Evolutionary conservation across 2,888 invertebrate genomes (phyloP).

Genomic region (Cactoblastis cactorum): DNA sequence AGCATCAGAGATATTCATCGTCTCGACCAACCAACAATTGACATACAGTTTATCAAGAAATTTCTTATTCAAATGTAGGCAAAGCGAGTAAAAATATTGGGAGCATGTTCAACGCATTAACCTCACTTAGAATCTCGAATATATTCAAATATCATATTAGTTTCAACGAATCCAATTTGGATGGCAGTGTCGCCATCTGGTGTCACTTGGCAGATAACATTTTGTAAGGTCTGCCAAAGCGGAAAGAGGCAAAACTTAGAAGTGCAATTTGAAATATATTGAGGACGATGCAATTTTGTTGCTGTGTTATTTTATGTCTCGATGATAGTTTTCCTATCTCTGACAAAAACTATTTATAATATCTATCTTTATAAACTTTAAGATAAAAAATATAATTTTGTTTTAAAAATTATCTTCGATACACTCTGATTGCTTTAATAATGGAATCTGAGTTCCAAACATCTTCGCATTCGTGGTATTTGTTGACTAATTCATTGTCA

Average conservation of each 20-base stretch:
- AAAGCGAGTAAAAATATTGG: neutral
- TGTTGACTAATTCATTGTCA: too few relatives aligned
- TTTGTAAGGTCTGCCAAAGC: slow-evolving; percentile 8
- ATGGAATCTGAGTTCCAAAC: too few relatives aligned
- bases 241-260: neutral
- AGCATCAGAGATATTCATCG: neutral
- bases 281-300: neutral
- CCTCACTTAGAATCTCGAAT: neutral
- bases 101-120: neutral
- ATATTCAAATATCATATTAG: slow-evolving; percentile 6
- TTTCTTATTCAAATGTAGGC: neutral
- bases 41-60: neutral
- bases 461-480: too few relatives aligned
- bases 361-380: too few relatives aligned
- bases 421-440: too few relatives aligned
- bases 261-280: slow-evolving; percentile 9
- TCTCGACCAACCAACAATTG: neutral
- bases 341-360: too few relatives aligned
- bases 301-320: neutral
- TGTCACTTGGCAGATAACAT: slow-evolving; percentile 4
- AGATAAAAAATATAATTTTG: too few relatives aligned
- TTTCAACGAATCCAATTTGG: slow-evolving; percentile 8
- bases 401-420: too few relatives aligned
- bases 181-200: slow-evolving; percentile 5
- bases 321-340: neutral